phyloP scores from a whole-genome alignment of 2,797 vertebrate species.

The Bradypodion ventrale region DNA sequence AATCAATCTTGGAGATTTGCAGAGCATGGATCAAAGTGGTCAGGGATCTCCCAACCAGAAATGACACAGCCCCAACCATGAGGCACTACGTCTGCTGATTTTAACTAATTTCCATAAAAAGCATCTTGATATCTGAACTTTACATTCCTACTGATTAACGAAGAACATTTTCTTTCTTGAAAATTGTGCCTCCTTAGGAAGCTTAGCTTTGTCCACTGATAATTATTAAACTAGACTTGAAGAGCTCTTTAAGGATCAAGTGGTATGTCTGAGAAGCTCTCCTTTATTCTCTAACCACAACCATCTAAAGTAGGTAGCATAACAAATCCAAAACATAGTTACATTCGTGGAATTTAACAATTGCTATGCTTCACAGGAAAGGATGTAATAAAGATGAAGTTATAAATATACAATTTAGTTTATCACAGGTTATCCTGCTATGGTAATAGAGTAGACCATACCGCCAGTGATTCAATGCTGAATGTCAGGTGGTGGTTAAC shows the following conservation, averaged over 20 bases:
- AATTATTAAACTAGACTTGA: background rate
- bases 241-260: background rate
- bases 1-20: too few relatives aligned
- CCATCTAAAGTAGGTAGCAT: background rate
- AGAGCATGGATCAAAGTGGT: too few relatives aligned
- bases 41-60: too few relatives aligned
- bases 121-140: background rate
- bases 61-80: too few relatives aligned
- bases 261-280: background rate
- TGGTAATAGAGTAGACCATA: too few relatives aligned
- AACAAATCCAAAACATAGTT: background rate
- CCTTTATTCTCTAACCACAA: background rate
- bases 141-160: background rate
- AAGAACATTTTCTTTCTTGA: background rate
- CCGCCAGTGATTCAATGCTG: too few relatives aligned
- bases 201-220: background rate
- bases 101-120: background rate
- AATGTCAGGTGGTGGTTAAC: too few relatives aligned
- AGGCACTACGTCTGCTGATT: too few relatives aligned
- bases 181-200: background rate
- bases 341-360: background rate
- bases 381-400: conserved; percentile 4
- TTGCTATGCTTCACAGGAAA: background rate
- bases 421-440: background rate
- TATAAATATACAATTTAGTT: background rate